phyloP scores from a whole-genome alignment of 2,797 vertebrate species.

The Sebastes iracundus region DNA sequence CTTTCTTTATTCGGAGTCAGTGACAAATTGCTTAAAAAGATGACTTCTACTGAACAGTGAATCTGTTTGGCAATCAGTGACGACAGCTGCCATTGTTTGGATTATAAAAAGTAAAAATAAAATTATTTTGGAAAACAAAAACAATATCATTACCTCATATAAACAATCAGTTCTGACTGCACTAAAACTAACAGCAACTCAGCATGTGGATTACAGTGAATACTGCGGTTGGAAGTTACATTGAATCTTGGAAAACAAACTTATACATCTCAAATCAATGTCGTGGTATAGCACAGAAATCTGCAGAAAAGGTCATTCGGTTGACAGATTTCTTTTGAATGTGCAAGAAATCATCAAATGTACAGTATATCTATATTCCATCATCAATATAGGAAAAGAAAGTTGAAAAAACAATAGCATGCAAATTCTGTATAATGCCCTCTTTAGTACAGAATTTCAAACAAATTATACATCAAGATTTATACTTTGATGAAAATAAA shows the following conservation, averaged over 20 bases:
- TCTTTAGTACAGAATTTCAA: slow-evolving; percentile 58
- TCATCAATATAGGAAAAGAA: slow-evolving; percentile 27
- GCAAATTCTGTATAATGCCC: slow-evolving; percentile 80
- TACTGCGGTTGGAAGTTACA: slow-evolving; percentile 44
- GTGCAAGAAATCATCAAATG: slow-evolving; percentile 34
- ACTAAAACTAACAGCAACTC: slow-evolving; percentile 17
- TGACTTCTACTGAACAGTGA: slow-evolving; percentile 42
- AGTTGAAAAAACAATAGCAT: slow-evolving; percentile 57
- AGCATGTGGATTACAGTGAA: slow-evolving; percentile 21
- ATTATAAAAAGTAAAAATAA: slow-evolving; percentile 67
- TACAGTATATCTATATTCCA: slow-evolving; percentile 12
- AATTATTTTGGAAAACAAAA: slow-evolving; percentile 52
- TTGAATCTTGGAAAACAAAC: slow-evolving; percentile 56
- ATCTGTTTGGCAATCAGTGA: slow-evolving; percentile 56
- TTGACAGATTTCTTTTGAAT: slow-evolving; percentile 26
- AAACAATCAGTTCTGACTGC: slow-evolving; percentile 35
- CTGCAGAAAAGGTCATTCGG: slow-evolving; percentile 7
- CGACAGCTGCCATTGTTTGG: slow-evolving; percentile 69
- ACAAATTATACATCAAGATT: slow-evolving; percentile 44
- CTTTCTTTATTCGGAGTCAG: slow-evolving; percentile 60
- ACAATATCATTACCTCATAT: slow-evolving; percentile 21
- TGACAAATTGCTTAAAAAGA: slow-evolving; percentile 42
- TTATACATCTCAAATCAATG: slow-evolving; percentile 50
- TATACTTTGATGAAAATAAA: slow-evolving; percentile 34
- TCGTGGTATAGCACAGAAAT: slow-evolving; percentile 16